A percentile compares a stretch with the other conserved stretches of the same genome.
Evolutionary conservation across 2,797 vertebrate genomes (phyloP).

Genomic region (Pristis pectinata): DNA sequence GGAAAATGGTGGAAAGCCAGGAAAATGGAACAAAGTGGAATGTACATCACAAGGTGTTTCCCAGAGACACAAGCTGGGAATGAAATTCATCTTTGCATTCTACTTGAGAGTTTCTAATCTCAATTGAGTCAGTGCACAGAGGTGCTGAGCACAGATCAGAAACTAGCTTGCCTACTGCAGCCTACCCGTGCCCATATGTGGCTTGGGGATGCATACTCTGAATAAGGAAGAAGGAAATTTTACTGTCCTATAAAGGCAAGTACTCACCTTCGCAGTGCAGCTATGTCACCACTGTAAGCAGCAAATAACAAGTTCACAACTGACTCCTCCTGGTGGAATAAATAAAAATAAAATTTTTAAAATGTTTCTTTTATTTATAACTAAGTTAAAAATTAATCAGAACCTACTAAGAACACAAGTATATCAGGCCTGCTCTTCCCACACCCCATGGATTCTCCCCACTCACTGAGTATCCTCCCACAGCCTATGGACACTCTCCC

Average conservation of each 20-base stretch:
- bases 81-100: neutral
- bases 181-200: neutral
- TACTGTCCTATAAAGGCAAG: neutral
- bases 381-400: neutral
- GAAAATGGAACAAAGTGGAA: neutral
- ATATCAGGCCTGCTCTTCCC: neutral
- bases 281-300: conserved; percentile 76
- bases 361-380: neutral
- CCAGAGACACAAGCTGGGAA: neutral
- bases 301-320: conserved; percentile 79
- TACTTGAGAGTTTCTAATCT: neutral
- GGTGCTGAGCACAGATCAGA: neutral
- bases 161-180: neutral
- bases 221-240: neutral
- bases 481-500: neutral
- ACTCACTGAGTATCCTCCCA: neutral
- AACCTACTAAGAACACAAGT: neutral
- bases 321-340: conserved; percentile 65
- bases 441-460: neutral
- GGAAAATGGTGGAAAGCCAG: neutral
- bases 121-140: neutral
- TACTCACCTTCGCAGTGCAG: conserved; percentile 71
- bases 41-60: neutral
- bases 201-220: neutral
- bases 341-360: neutral